phyloP scores from a whole-genome alignment of 2,888 invertebrate species.

The Spodoptera picta region DNA sequence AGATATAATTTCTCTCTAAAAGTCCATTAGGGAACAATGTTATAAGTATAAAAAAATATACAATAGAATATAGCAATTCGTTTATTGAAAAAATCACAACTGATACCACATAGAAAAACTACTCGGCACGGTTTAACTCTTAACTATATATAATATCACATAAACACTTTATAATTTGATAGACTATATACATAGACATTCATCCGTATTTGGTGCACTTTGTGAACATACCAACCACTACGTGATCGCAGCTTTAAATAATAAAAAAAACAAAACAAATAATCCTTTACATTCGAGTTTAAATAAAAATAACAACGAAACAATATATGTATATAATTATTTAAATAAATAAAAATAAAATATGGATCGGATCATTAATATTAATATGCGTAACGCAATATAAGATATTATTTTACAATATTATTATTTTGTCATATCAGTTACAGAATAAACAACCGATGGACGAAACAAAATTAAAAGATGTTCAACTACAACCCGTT shows the following conservation, averaged over 20 bases:
- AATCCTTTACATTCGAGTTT: slow-evolving; percentile 48
- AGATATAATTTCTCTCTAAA: too few species aligned
- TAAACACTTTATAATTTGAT: slow-evolving; percentile 87
- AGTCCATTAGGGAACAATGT: neutral
- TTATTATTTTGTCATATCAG: slow-evolving; percentile 35
- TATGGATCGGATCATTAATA: slow-evolving; percentile 48
- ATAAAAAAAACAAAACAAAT: slow-evolving; percentile 65
- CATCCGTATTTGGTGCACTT: slow-evolving; percentile 77
- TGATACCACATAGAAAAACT: slow-evolving; percentile 89
- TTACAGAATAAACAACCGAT: neutral
- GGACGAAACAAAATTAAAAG: neutral
- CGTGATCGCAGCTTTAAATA: slow-evolving; percentile 67
- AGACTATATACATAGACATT: slow-evolving; percentile 83
- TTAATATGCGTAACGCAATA: slow-evolving; percentile 28
- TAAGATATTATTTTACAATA: slow-evolving; percentile 37
- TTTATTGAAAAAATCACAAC: slow-evolving; percentile 88
- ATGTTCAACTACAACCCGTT: slow-evolving; percentile 34
- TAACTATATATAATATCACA: slow-evolving; percentile 88
- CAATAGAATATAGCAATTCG: slow-evolving; percentile 78
- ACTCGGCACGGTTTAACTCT: slow-evolving; percentile 89
- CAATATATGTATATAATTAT: slow-evolving; percentile 49
- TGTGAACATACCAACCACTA: slow-evolving; percentile 72
- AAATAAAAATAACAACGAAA: slow-evolving; percentile 52
- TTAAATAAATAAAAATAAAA: slow-evolving; percentile 44
- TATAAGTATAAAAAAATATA: slow-evolving; percentile 31